Base-by-base conservation (phyloP, 2,113 vertebrate genomes). In the Rhadina sibilatrix region DNA sequence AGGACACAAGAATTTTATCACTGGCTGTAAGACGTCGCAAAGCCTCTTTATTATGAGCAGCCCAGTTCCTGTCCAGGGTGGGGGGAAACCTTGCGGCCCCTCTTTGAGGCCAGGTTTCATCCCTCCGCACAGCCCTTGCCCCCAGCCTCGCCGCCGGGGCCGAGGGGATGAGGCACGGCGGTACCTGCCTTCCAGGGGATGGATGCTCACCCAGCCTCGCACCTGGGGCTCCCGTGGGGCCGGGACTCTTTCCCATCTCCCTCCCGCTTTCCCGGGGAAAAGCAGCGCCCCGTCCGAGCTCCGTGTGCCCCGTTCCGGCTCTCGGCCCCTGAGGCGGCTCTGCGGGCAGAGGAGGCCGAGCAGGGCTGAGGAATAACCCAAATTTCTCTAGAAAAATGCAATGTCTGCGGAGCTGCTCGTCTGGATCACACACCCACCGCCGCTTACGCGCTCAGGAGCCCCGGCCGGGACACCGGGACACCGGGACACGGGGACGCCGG, bases 361-460 rank as follows among this genome's bases (percentile, higher is more conserved):
- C 38, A 18, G 30, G 6, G 17, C 4, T 11, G 54, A 52, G 21
- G 23, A 61, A 16, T 6, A 23, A 20, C 6, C n/a, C 9, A 10
- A 5, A 20, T 18, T 66, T 52, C 19, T 37, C 2, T 0, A 33
- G 22, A 44, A 23, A 68, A 72, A 64, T 7, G 44, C 22, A 1
- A 1, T 3, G 20, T 17, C 57, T 31, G 33, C 44, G 20, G 44
- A 49, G 19, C 21, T n/a, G 16, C 52, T 12, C 2, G 6, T 8
- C 19, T 24, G 66, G 15, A 25, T 38, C 50, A 10, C 46, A 31
- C 40, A 19, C 21, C 1, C 49, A 7, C 23, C 5, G 4, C 47
- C 5, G 11, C 11, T n/a, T 12, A 27, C 10, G 4, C 12, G 1
- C 27, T 5, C 37, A 2, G 18, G 10, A 11, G 4, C 1, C 11